These are phyloP conservation scores for Pomatorhinus ruficollis DNA, from an alignment of 2,113 vertebrate genomes.

Conservation along the genomic window DNA sequence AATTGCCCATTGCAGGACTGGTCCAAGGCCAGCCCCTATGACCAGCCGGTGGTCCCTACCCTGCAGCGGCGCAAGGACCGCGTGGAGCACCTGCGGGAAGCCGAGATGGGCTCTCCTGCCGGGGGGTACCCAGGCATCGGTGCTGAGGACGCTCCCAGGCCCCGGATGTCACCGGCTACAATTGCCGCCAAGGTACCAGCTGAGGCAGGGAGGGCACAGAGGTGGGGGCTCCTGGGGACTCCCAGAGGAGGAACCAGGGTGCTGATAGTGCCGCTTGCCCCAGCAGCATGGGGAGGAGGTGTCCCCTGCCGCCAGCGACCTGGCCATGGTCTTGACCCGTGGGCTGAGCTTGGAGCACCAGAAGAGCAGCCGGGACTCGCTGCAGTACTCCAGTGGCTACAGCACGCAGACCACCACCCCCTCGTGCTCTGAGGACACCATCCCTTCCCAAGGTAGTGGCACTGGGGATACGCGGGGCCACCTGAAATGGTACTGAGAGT, in stretches of 20 bases:
- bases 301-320: conserved; percentile 91
- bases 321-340: conserved; percentile 94
- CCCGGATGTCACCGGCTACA: conserved; percentile 84
- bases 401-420: conserved; percentile 97
- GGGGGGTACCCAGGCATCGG: conserved; percentile 62
- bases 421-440: conserved; percentile 96
- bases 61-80: conserved; percentile 92
- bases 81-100: conserved; percentile 84
- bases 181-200: conserved; percentile 86
- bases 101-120: conserved; percentile 71
- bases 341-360: conserved; percentile 94
- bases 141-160: conserved; percentile 77
- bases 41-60: conserved; percentile 80
- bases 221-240: background rate
- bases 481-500: background rate
- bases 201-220: fast-evolving
- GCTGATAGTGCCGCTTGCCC: background rate
- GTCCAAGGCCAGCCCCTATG: conserved; percentile 89
- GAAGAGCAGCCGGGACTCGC: conserved; percentile 93
- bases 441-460: conserved; percentile 90
- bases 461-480: fast-evolving
- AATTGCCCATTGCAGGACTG: conserved; percentile 82
- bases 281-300: conserved; percentile 89
- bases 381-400: conserved; percentile 96
- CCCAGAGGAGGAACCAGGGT: background rate